Base-by-base conservation (phyloP, 2,797 vertebrate genomes). In the Sphenodon punctatus region DNA sequence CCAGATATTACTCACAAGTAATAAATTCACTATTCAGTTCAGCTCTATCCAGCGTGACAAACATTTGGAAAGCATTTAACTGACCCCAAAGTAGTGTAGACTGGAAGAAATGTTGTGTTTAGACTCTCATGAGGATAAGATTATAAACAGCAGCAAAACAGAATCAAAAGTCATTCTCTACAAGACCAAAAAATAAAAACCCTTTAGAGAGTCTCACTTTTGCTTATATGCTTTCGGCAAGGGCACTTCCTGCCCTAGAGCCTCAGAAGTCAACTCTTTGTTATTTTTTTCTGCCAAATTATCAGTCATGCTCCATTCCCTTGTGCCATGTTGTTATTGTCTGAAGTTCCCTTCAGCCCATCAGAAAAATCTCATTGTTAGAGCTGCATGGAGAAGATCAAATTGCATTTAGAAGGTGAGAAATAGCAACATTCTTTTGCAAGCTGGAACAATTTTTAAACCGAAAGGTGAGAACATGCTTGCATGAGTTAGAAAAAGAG, bases 391-490 rank as follows among this genome's bases (percentile, higher is more conserved):
- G 16, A 87, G 77, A 82, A 84, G 60, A 92, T 58, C 38, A 70
- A 79, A 85, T 86, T 75, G 20, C n/a, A 83, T 75, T 84, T 88
- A 78, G 80, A 84, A 90, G 38, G 83, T 85, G 72, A 90, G 61
- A 82, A 90, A 88, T 25, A 73, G 49, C 30, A 90, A 82, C 30
- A 64, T 12, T 79, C 5, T 78, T 87, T 90, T 86, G 75, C 79
- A 41, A 88, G 53, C 70, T 68, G 46, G 68, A 84, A 81, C 42
- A 8, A 61, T 49, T 89, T 82, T 80, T 67, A 89, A 92, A 88
- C 80, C 90, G 92, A 88, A 87, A 91, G 82, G 79, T 82, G 90
- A 85, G 45, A 74, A 87, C 63, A 75, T 80, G 64, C 49, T 79
- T 75, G 70, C 43, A 14, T 67, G 80, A 76, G 51, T 80, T 85